phyloP scores from a whole-genome alignment of 30 jellyfish, hydroid and myxozoan genomes.

The Cassiopea andromeda region DNA sequence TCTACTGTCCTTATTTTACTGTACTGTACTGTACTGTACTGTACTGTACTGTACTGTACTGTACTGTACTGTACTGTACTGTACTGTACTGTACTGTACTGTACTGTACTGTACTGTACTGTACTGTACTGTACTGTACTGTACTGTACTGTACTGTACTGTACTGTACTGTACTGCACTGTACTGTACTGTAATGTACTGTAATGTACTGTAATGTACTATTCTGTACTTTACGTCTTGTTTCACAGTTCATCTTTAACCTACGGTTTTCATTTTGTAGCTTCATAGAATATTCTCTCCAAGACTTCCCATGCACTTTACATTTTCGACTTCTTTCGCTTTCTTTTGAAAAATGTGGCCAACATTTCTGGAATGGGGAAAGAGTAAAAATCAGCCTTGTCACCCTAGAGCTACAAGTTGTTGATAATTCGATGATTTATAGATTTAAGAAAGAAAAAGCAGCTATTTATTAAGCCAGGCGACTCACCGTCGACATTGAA shows the following conservation, averaged over 20 bases:
- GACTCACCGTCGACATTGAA: no score
- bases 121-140: neutral
- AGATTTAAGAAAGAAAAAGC: no score
- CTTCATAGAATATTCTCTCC: conserved; percentile 27
- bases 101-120: neutral
- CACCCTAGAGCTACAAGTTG: no score
- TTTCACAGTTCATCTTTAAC: neutral
- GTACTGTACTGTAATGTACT: neutral
- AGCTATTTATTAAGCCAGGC: no score
- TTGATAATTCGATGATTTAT: no score
- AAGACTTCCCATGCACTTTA: conserved; percentile 12
- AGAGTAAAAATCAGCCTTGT: neutral
- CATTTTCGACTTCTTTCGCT: conserved; percentile 20
- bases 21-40: neutral
- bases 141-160: neutral
- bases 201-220: neutral
- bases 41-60: conserved; percentile 1
- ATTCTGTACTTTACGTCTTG: neutral
- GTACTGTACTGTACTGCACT: neutral
- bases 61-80: neutral
- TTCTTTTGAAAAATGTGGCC: conserved; percentile 3
- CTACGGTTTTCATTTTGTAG: conserved; percentile 22
- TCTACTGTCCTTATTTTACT: neutral
- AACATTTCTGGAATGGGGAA: conserved; percentile 22
- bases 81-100: neutral